Evolutionary conservation across 2,888 invertebrate genomes (phyloP), one percentile per base, ranked within the genome.

Genomic region (Julus scandinavius): DNA sequence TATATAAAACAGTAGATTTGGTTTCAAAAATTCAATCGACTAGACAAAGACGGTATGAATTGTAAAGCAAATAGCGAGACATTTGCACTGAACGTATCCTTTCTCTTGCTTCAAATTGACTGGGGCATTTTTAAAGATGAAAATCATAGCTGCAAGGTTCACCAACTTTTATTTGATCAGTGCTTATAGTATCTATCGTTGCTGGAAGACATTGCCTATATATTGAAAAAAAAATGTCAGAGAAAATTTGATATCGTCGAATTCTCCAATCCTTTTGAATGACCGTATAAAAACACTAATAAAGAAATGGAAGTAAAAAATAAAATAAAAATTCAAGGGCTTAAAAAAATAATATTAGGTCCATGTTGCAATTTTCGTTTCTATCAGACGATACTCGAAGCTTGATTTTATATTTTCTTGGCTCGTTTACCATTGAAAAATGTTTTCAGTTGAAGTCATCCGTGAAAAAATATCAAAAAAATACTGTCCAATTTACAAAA

Each of bases 21-120:
- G 80, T 80, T 80, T 80, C 80, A 80, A 80, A 80, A 80, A 80
- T 80, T 80, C 80, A 80, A 80, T 80, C 80, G 80, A 80, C 80
- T 80, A 80, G 80, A 80, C 80, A 80, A 80, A 80, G 80, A 80
- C 80, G 38, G 80, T 80, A 80, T 80, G 80, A 80, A 80, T 80
- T 80, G 80, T 80, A 80, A 80, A 80, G 80, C 80, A 80, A 80
- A 80, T 80, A 80, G 80, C 80, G 80, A 80, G 80, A 80, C 80
- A 80, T 80, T 80, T 80, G 80, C 80, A 80, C 80, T 38, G 80
- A 80, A 29, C 80, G 13, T 38, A 80, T 80, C 80, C 80, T 29
- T 80, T 80, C 80, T 80, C 80, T 80, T 15, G 15, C 80, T 80
- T 80, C 80, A 38, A 80, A 80, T 80, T 80, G 80, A 80, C 80